phyloP scores from a whole-genome alignment of 2,888 invertebrate species.

The Meganola albula region DNA sequence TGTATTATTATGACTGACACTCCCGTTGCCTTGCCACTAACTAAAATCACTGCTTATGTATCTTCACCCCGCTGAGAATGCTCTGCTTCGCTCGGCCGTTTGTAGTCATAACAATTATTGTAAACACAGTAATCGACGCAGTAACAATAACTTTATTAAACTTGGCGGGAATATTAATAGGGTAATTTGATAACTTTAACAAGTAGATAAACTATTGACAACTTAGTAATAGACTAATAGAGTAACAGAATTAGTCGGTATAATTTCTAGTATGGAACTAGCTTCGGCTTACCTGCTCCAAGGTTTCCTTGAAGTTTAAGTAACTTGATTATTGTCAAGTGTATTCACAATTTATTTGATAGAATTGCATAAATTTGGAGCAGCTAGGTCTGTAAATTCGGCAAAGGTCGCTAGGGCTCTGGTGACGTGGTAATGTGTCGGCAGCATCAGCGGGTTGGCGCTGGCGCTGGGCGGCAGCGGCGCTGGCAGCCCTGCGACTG shows the following conservation, averaged over 20 bases:
- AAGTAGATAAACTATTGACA: slow-evolving; percentile 37
- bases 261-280: slow-evolving; percentile 44
- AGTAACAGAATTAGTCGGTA: slow-evolving; percentile 33
- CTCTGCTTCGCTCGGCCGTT: slow-evolving; percentile 72
- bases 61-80: slow-evolving; percentile 75
- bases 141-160: slow-evolving; percentile 20
- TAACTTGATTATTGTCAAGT: slow-evolving; percentile 21
- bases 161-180: slow-evolving; percentile 57
- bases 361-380: slow-evolving; percentile 60
- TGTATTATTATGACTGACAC: slow-evolving; percentile 56
- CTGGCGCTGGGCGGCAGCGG: slow-evolving; percentile 74
- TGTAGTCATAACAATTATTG: slow-evolving; percentile 36
- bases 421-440: slow-evolving; percentile 76
- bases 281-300: slow-evolving; percentile 66
- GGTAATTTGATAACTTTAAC: too few relatives aligned
- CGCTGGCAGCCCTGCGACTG: slow-evolving; percentile 56
- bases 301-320: slow-evolving; percentile 27
- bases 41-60: slow-evolving; percentile 72
- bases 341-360: too few relatives aligned
- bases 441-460: slow-evolving; percentile 78
- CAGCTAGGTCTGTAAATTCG: slow-evolving; percentile 48
- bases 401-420: slow-evolving; percentile 59
- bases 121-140: slow-evolving; percentile 28
- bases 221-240: slow-evolving; percentile 34
- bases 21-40: slow-evolving; percentile 75